Conservation (phyloP, 2,888 invertebrate species). For the Pollenia labialis region DNA sequence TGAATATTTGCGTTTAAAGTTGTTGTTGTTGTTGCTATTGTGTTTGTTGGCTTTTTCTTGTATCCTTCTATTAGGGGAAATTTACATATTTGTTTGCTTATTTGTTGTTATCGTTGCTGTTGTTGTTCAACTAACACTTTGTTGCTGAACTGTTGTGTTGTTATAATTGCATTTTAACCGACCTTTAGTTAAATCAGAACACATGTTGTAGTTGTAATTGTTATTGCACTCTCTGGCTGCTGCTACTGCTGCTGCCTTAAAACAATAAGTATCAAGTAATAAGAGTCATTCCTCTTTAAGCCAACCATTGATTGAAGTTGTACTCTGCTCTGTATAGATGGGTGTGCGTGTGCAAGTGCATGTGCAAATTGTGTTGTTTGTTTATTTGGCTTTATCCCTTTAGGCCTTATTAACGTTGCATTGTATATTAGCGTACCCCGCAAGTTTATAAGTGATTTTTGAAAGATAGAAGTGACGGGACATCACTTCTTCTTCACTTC, state of each 20-base stretch:
- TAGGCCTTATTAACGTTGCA: constrained; percentile 65
- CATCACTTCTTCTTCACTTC: no score
- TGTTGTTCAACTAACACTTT: constrained; percentile 43
- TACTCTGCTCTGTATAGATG: background rate
- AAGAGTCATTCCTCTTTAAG: constrained; percentile 54
- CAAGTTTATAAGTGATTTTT: no score
- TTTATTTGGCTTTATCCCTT: constrained; percentile 61
- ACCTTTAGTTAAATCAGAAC: constrained; percentile 67
- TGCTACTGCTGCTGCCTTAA: background rate
- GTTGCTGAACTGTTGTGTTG: constrained; percentile 41
- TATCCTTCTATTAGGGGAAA: constrained; percentile 41
- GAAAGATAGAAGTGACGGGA: no score
- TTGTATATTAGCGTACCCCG: background rate
- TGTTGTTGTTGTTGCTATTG: constrained; percentile 3
- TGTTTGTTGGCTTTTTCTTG: constrained; percentile 5
- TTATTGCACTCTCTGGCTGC: background rate
- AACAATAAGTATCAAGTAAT: constrained; percentile 42
- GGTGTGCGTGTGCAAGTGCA: background rate
- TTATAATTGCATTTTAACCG: constrained; percentile 69
- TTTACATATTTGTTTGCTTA: constrained; percentile 38
- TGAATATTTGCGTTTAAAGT: constrained; percentile 7
- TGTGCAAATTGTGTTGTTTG: background rate
- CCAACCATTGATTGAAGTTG: constrained; percentile 46
- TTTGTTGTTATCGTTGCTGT: constrained; percentile 3
- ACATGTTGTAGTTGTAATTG: constrained; percentile 41